Base-by-base conservation (phyloP, 2,797 vertebrate genomes). In the Iguana delicatissima region DNA sequence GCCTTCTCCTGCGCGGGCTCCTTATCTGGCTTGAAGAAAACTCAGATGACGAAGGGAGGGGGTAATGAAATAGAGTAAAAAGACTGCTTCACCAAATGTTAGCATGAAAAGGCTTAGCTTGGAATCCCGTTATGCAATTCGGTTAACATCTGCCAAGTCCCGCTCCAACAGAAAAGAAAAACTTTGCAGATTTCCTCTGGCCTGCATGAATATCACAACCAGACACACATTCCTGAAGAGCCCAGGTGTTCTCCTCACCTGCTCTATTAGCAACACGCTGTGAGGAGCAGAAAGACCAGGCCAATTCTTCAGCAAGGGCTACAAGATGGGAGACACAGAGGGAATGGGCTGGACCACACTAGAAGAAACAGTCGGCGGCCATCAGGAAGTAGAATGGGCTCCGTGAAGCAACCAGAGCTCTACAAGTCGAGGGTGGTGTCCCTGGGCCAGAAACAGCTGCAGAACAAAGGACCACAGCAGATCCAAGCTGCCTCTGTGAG, bases 61-160 rank as follows among this genome's bases (percentile, higher is more conserved):
- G 67, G 32, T 32, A 32, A 69, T 13, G 32, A 69, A 69, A 32
- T 32, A 12, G 46, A 62, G 87, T 16, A 69, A 67, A 73, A 64
- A 8, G 52, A 16, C n/a, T 1, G 1, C 76, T 80, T 52, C 35
- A 20, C 57, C 87, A 55, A 57, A 86, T 20, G 26, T 50, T 62
- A 42, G 9, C 26, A 72, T 84, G 8, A 42, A 74, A 73, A 57
- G 72, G 83, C 91, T 89, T 79, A 57, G 64, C 62, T 52, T 6
- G 18, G 74, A 90, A 90, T 82, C 80, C 50, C 1, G 4, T 84
- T 81, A 59, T 20, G 12, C 85, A 87, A 87, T 76, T 32, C 14
- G 10, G 38, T 9, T 50, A 14, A 20, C 29, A 12, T 55, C 79
- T 57, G 79, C 84, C 89, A 87, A 90, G 55, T 13, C 6, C 42